Conservation (phyloP, 2,797 vertebrate species). For the Scarus forsteni region DNA sequence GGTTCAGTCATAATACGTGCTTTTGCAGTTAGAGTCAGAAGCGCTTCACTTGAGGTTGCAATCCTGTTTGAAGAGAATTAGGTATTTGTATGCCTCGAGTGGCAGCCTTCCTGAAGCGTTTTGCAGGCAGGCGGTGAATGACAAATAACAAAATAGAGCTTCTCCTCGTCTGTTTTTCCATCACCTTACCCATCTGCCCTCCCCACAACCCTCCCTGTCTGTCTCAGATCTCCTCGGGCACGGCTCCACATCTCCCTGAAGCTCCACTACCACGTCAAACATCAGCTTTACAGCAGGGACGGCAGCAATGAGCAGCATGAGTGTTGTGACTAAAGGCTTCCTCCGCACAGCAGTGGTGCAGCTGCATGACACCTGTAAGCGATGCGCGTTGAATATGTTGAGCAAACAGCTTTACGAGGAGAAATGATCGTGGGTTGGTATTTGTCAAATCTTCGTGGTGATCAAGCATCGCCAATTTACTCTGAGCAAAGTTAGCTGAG, state of each 20-base stretch:
- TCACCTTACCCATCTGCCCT: constrained; percentile 58
- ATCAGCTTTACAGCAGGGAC: constrained; percentile 7
- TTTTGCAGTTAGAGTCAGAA: constrained; percentile 9
- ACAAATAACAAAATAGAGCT: constrained; percentile 67
- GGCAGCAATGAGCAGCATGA: constrained; percentile 32
- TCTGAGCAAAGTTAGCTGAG: not conserved
- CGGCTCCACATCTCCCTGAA: constrained; percentile 12
- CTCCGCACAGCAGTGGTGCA: constrained; percentile 2
- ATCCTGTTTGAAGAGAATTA: constrained; percentile 40
- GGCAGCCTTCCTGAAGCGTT: constrained; percentile 38
- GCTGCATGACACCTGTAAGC: constrained; percentile 3
- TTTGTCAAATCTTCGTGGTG: constrained; percentile 8
- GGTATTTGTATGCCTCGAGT: constrained; percentile 40
- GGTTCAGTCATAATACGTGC: constrained; percentile 11
- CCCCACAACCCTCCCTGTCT: constrained; percentile 21
- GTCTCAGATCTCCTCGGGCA: constrained; percentile 34
- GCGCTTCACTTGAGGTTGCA: constrained; percentile 30
- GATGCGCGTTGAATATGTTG: constrained; percentile 23
- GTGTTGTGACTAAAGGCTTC: constrained; percentile 5
- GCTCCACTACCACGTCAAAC: constrained; percentile 10
- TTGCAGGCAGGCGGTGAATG: constrained; percentile 54
- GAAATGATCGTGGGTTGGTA: constrained; percentile 1
- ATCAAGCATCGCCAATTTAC: not conserved
- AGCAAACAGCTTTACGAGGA: constrained; percentile 4
- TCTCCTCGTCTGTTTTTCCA: constrained; percentile 21